phyloP scores from a whole-genome alignment of 2,888 invertebrate species.

The Sphecodes monilicornis region DNA sequence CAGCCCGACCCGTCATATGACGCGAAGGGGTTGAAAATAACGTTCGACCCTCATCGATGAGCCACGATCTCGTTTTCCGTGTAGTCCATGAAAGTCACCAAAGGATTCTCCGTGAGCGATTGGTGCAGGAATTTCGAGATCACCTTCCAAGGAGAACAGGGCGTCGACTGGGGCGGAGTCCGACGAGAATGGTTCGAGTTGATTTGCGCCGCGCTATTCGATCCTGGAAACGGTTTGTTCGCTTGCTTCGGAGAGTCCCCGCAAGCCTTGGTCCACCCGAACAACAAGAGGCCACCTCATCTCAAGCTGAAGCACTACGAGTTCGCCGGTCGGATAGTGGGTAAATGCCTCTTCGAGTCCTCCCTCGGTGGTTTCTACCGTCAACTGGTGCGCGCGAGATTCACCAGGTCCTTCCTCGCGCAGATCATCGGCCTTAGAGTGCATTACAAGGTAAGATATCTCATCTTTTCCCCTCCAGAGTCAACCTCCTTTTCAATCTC shows the following conservation, averaged over 20 bases:
- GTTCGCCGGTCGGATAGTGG: slow-evolving; percentile 96
- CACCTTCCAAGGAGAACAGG: slow-evolving; percentile 97
- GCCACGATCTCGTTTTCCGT: slow-evolving; percentile 45
- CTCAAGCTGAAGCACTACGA: slow-evolving; percentile 95
- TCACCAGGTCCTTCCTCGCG: slow-evolving; percentile 96
- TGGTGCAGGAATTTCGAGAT: slow-evolving; percentile 98
- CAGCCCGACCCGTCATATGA: too few species aligned
- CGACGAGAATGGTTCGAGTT: slow-evolving; percentile 98
- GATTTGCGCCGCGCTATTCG: slow-evolving; percentile 94
- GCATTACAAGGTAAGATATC: slow-evolving; percentile 91
- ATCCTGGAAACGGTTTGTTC: slow-evolving; percentile 93
- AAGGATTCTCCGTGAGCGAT: slow-evolving; percentile 93
- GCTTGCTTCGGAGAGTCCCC: slow-evolving; percentile 94
- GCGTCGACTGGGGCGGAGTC: slow-evolving; percentile 97
- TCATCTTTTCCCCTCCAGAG: not conserved
- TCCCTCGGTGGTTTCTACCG: slow-evolving; percentile 95
- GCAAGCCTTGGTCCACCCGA: slow-evolving; percentile 96
- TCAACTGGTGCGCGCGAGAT: slow-evolving; percentile 95
- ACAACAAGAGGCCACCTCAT: slow-evolving; percentile 90
- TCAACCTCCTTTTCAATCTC: not conserved
- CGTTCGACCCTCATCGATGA: not conserved
- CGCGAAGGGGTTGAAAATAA: not conserved
- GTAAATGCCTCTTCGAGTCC: slow-evolving; percentile 97
- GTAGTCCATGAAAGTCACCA: slow-evolving; percentile 92
- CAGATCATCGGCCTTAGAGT: slow-evolving; percentile 97